Base-by-base conservation (phyloP, 1,140 invertebrate species). In the Leptinotarsa undecemlineata region DNA sequence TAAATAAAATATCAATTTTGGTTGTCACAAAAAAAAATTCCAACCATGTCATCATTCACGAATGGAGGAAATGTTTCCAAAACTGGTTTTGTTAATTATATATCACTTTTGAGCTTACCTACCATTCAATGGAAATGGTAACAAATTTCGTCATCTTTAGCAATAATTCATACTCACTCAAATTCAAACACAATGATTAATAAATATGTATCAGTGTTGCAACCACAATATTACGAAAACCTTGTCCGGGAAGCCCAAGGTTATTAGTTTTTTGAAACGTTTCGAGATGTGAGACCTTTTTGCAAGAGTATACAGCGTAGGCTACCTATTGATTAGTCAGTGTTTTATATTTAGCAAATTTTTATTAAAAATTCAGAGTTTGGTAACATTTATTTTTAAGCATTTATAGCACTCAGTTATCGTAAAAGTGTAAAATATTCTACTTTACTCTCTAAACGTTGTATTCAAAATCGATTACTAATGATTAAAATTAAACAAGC, bases 201-300 rank as follows among this genome's bases (percentile, higher is more conserved):
- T 33, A 66, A 66, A 66, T 66, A 66, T 66, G 63, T 66, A 66
- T 23, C 19, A 66, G 63, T 66, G 63, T 66, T 66, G 63, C 21
- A 66, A 66, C 14, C 2, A 8, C 21, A 23, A 17, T 20, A 21
- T 66, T 66, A 66, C 63, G 20, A 66, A 66, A 66, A 66, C 63
- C 63, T 66, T 66, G 63, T 66, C 21, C 63, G 14, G n/a, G 2
- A 17, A 20, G 63, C 63, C 15, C 15, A 66, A 33, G 51, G 51
- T 57, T 57, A 57, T 57, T 57, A 6, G 51, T 57, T 57, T 57
- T 51, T 57, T n/a, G 33, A 8, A 42, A 11, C 8, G 1, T 1
- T 42, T 42, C 8, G 1, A 11, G 33, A 11, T 42, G 33, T 42
- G 8, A 42, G 11, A 42, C 33, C 33, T 42, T 42, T 42, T 11